Base-by-base conservation (phyloP, 2,888 invertebrate genomes). In the Watsonalla binaria region DNA sequence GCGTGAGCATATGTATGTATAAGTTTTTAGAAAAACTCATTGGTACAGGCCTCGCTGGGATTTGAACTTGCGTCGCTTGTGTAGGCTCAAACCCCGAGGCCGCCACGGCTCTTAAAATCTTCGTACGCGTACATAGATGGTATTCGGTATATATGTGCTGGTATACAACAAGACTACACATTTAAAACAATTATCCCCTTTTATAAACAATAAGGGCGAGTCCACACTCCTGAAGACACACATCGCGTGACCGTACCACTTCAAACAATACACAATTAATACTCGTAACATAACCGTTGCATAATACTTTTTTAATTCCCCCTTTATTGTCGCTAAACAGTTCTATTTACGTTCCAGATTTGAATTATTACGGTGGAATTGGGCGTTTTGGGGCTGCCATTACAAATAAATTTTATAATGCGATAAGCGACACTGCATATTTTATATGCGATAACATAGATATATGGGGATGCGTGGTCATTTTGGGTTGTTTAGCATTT, bases 291-390 rank as follows among this genome's bases (percentile, higher is more conserved):
- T 69, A 76, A 73, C 68, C 69, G 66, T 70, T 76, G 63, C 66
- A 74, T 70, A 72, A 75, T 72, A 73, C 76, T 72, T 78, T 82
- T 84, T 78, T 77, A 82, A 86, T 85, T 84, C 82, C 78, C 76
- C 63, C 72, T 76, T 77, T 84, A 82, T 85, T 79, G 72, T 72
- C 68, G 68, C 62, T 78, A 80, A 87, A 86, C 80, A 78, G 80
- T 80, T 83, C 82, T 84, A 83, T 85, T 83, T 77, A 77, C 72
- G 73, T 81, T 76, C 80, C 75, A 80, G 81, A 84, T 86, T 82
- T 78, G 79, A 84, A 82, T 81, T 76, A 78, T 76, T 63, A 52
- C 55, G 54, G 56, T 53, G 53, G 49, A 54, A 54, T 55, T 61
- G 66, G 57, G 54, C 51, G 55, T 59, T 62, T 58, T 51, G 53